A percentile compares a stretch with the other conserved stretches of the same genome.
Evolutionary conservation across 2,797 vertebrate species (phyloP).

Genomic region (Tokudaia muenninki): DNA sequence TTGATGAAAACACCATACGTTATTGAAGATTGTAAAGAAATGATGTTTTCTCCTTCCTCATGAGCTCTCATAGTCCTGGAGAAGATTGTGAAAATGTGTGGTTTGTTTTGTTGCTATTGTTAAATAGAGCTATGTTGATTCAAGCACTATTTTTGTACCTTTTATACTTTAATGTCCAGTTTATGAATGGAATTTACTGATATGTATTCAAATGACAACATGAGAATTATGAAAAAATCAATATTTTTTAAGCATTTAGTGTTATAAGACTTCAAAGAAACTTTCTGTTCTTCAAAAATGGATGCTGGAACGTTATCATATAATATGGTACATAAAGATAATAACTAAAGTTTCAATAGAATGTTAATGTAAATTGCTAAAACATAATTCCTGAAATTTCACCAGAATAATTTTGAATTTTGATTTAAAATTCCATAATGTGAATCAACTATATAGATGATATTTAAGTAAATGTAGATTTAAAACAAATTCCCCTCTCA

Average conservation of each 20-base stretch:
- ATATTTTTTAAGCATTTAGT: background rate
- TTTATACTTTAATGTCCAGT: background rate
- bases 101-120: too few relatives aligned
- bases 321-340: background rate
- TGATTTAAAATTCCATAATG: background rate
- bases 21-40: background rate
- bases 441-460: background rate
- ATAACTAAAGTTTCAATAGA: background rate
- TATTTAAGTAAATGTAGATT: background rate
- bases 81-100: background rate
- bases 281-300: background rate
- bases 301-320: background rate
- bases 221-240: background rate
- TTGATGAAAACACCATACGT: background rate
- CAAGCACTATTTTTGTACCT: background rate
- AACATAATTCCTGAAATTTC: background rate
- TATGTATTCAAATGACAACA: background rate
- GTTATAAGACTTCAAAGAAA: background rate
- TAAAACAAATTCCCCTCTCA: background rate
- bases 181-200: background rate
- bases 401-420: conserved; percentile 22
- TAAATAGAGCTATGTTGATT: background rate
- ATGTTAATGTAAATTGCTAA: background rate
- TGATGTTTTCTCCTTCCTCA: background rate
- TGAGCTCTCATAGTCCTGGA: background rate